Conservation (phyloP, 1,140 invertebrate genomes). For the Rhyacophila brunnea region DNA sequence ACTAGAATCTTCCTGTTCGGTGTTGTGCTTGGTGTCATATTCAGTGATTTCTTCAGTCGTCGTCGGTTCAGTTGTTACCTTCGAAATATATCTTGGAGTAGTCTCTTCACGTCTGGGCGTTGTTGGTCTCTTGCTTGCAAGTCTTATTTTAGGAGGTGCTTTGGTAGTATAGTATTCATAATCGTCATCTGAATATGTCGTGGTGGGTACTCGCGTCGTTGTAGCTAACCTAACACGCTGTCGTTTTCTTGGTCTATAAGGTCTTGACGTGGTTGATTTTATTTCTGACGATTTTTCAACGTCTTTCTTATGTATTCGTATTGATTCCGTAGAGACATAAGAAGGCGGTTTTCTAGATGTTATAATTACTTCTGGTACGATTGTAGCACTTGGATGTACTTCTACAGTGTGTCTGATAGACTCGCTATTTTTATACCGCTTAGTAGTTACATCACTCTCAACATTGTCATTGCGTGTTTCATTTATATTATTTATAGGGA, state of each 20-base stretch:
- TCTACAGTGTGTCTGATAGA: constrained; percentile 4
- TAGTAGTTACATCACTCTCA: no score
- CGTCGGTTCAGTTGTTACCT: no score
- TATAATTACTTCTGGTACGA: neutral
- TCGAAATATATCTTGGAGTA: no score
- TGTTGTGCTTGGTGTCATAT: no score
- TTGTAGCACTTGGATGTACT: constrained; percentile 2
- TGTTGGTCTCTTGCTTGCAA: no score
- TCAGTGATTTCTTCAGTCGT: no score
- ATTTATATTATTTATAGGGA: neutral
- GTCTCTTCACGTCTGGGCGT: no score
- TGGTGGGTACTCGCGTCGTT: neutral
- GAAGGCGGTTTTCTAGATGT: constrained; percentile 1
- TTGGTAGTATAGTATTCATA: no score
- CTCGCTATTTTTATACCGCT: neutral
- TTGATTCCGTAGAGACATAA: neutral
- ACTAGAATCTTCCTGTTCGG: no score
- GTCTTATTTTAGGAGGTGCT: no score
- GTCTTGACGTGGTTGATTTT: constrained; percentile 1
- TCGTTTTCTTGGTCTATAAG: constrained; percentile 8
- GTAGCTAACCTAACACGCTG: constrained; percentile 2
- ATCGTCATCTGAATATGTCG: neutral
- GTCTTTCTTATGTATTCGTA: no score
- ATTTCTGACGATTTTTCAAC: neutral
- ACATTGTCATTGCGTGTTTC: neutral